Evolutionary conservation across 2,888 invertebrate species (phyloP).

Genomic region (Pristionchus fissidentatus): DNA sequence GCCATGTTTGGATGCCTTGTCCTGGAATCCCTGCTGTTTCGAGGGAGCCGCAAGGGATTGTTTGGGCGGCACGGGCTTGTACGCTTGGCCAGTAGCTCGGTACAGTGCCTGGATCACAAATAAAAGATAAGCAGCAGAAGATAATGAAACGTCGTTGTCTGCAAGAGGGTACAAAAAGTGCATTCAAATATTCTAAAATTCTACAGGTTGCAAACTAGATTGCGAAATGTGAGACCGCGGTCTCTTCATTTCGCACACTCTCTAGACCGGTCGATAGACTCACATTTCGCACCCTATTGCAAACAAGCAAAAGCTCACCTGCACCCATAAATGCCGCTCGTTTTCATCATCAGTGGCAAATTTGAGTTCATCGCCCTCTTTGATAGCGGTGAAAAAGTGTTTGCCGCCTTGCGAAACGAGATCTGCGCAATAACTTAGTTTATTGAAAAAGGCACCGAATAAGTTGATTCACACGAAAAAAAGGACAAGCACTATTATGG

Average conservation of each 20-base stretch:
- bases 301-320: constrained; percentile 78
- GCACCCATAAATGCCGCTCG: constrained; percentile 98
- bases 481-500: not conserved
- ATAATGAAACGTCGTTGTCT: not conserved
- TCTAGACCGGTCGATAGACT: too few relatives aligned
- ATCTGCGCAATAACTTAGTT: constrained; percentile 80
- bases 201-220: too few relatives aligned
- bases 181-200: too few relatives aligned
- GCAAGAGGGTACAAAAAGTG: not conserved
- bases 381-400: constrained; percentile 93
- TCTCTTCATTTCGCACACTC: too few relatives aligned
- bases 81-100: constrained; percentile 98
- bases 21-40: constrained; percentile 77
- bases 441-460: not conserved
- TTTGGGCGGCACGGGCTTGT: constrained; percentile 94
- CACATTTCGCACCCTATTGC: too few relatives aligned
- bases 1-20: constrained; percentile 96
- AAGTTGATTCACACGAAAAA: not conserved
- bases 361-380: constrained; percentile 96
- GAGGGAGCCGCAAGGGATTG: constrained; percentile 71
- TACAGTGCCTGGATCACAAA: constrained; percentile 84
- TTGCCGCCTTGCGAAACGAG: constrained; percentile 86
- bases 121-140: not conserved
- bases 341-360: constrained; percentile 97
- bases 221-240: too few relatives aligned